These are phyloP conservation scores for Limnothrissa miodon DNA, from an alignment of 2,113 vertebrate species.

Conservation along the genomic window DNA sequence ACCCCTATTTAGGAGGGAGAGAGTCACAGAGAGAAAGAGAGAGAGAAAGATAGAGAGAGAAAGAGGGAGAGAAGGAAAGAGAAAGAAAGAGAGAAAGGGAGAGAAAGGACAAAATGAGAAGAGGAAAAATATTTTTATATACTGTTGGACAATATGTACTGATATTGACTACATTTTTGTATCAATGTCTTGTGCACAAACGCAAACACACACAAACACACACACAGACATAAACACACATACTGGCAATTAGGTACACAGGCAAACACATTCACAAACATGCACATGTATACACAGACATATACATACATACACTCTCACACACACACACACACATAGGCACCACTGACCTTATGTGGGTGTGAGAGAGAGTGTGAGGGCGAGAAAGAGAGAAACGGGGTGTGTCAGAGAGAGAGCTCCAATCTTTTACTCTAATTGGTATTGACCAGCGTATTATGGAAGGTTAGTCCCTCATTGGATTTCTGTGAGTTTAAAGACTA, in stretches of 20 bases:
- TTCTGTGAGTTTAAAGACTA: constrained; percentile 21
- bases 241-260: background rate
- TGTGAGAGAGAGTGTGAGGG: background rate
- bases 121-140: constrained; percentile 3
- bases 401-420: constrained; percentile 11
- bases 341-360: background rate
- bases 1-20: background rate
- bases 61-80: background rate
- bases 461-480: constrained; percentile 17
- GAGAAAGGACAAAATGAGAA: no score
- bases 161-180: background rate
- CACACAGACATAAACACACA: background rate
- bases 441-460: constrained; percentile 14
- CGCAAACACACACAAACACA: constrained; percentile 3
- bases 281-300: background rate
- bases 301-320: background rate
- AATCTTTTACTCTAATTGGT: constrained; percentile 15
- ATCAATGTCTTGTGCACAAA: background rate
- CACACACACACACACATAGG: background rate
- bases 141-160: background rate
- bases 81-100: background rate
- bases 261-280: background rate
- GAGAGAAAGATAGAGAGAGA: background rate
- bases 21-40: background rate
- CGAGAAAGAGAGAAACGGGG: background rate